These are phyloP conservation scores for Agrypnia vestita DNA, from an alignment of 1,140 invertebrate species.

Conservation along the genomic window DNA sequence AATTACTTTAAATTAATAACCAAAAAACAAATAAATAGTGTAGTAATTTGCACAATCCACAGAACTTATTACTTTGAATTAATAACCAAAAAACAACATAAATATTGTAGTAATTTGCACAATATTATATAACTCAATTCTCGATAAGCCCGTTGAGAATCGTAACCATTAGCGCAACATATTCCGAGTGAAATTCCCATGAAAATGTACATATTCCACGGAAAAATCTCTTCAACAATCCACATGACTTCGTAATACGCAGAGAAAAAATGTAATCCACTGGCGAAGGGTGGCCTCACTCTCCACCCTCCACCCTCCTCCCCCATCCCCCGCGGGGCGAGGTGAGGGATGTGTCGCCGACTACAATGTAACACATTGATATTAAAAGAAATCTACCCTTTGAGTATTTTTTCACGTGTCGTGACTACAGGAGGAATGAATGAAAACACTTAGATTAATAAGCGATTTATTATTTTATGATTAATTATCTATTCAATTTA, in stretches of 20 bases:
- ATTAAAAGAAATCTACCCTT: no score
- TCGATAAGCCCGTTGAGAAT: neutral
- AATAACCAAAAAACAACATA: neutral
- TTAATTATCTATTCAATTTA: no score
- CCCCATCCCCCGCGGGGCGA: neutral
- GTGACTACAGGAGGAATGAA: no score
- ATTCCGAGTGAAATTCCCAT: slow-evolving; percentile 6
- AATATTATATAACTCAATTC: neutral
- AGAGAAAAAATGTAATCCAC: slow-evolving; percentile 25
- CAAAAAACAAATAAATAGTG: no score
- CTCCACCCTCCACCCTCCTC: neutral
- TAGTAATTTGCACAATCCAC: no score
- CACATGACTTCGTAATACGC: slow-evolving; percentile 25
- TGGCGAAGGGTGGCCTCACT: neutral
- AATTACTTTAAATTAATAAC: neutral
- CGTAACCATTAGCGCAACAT: neutral
- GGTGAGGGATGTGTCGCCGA: neutral
- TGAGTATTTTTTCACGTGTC: no score
- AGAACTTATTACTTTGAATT: neutral
- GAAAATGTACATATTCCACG: neutral
- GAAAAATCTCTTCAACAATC: slow-evolving; percentile 28
- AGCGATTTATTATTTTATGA: no score
- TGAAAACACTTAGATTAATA: no score
- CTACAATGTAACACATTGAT: neutral
- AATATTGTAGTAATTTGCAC: neutral